phyloP scores from a whole-genome alignment of 2,113 vertebrate genomes.

The Salminus brasiliensis region DNA sequence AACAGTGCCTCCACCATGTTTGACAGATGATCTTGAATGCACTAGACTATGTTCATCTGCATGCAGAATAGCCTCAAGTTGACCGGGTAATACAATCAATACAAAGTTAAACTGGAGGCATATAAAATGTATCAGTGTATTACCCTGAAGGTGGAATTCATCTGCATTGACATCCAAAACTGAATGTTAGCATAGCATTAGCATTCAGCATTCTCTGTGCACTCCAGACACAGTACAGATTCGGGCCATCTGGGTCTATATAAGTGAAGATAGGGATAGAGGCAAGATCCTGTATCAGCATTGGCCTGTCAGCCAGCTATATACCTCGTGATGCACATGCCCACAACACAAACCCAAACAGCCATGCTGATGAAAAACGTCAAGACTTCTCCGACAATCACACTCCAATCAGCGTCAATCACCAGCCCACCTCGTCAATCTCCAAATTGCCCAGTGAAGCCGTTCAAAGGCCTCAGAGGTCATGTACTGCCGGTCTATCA shows the following conservation, averaged over 20 bases:
- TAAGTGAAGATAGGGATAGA: not conserved
- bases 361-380: not conserved
- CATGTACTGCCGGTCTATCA: not conserved
- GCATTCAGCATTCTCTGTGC: no score
- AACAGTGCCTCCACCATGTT: no score
- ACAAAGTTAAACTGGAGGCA: no score
- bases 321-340: no score
- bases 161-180: no score
- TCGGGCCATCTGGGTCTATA: not conserved
- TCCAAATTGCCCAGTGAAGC: not conserved
- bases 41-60: no score
- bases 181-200: not conserved
- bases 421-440: constrained; percentile 1
- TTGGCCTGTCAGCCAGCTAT: not conserved
- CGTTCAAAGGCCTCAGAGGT: not conserved
- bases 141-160: no score
- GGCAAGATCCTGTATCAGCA: not conserved
- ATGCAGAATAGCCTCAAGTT: no score
- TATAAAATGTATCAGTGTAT: no score
- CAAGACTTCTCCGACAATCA: not conserved
- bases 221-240: no score
- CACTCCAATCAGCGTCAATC: constrained; percentile 15
- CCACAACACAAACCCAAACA: not conserved
- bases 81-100: no score
- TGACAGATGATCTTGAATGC: no score